Evolutionary conservation across 2,113 vertebrate species (phyloP).

Genomic region (Heterochromis multidens): DNA sequence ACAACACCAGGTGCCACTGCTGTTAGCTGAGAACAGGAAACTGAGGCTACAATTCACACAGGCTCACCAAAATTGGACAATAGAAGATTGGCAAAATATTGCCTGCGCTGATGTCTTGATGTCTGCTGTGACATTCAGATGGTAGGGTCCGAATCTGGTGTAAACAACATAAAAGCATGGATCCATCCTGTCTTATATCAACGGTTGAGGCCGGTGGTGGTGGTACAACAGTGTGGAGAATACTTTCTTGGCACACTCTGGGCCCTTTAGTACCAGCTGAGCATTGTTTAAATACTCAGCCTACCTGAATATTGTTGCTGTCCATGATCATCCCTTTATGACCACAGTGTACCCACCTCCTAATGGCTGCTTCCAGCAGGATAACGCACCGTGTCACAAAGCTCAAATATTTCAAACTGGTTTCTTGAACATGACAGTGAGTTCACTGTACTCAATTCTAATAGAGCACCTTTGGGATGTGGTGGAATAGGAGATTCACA

Average conservation of each 20-base stretch:
- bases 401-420: background rate
- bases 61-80: no score
- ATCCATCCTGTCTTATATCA: background rate
- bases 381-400: background rate
- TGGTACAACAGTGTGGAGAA: background rate
- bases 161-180: background rate
- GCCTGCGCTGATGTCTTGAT: no score
- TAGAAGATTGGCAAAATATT: no score
- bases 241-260: background rate
- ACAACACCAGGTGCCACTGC: no score
- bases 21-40: no score
- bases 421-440: background rate
- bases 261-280: no score
- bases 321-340: no score
- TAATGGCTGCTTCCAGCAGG: rapidly evolving
- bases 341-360: rapidly evolving
- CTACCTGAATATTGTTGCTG: no score
- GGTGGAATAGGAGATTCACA: background rate
- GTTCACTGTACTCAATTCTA: background rate
- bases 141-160: background rate
- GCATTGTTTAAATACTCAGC: no score
- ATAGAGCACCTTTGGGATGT: background rate
- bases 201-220: background rate
- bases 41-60: no score
- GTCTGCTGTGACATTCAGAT: no score